phyloP scores from a whole-genome alignment of 2,113 vertebrate species.

The Anolis sagrei region DNA sequence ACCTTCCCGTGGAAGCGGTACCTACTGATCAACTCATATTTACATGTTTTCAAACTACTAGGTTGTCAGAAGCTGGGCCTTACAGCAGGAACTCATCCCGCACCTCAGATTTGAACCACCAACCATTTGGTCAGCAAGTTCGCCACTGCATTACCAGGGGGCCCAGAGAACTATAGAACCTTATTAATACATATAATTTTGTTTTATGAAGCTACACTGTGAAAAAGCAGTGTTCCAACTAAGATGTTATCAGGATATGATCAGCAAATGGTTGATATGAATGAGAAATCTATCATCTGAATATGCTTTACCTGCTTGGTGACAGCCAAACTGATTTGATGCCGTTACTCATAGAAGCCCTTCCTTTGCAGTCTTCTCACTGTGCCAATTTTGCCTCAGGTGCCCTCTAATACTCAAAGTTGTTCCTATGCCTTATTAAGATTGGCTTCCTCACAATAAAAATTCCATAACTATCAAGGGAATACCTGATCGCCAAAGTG shows the following conservation, averaged over 20 bases:
- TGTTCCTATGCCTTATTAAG: background rate
- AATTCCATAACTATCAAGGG: conserved; percentile 35
- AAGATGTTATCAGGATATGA: background rate
- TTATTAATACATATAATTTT: too few relatives aligned
- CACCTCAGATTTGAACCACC: too few relatives aligned
- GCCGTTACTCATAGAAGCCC: background rate
- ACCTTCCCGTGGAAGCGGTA: too few relatives aligned
- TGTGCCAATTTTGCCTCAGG: background rate
- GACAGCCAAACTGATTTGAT: background rate
- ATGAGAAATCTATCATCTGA: background rate
- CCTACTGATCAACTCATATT: too few relatives aligned
- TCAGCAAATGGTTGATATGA: background rate
- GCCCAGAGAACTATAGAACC: background rate
- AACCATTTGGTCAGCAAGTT: too few relatives aligned
- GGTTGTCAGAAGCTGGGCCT: too few relatives aligned
- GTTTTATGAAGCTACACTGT: background rate
- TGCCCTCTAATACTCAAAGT: background rate
- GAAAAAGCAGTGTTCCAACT: conserved; percentile 1
- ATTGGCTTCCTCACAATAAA: background rate
- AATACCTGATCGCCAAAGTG: conserved; percentile 27
- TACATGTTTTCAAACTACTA: too few relatives aligned
- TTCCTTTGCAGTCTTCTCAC: background rate
- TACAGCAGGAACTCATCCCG: too few relatives aligned
- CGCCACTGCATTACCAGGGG: too few relatives aligned
- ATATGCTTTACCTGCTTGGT: background rate